phyloP scores from a whole-genome alignment of 2,888 invertebrate genomes.

The Seira ritae region DNA sequence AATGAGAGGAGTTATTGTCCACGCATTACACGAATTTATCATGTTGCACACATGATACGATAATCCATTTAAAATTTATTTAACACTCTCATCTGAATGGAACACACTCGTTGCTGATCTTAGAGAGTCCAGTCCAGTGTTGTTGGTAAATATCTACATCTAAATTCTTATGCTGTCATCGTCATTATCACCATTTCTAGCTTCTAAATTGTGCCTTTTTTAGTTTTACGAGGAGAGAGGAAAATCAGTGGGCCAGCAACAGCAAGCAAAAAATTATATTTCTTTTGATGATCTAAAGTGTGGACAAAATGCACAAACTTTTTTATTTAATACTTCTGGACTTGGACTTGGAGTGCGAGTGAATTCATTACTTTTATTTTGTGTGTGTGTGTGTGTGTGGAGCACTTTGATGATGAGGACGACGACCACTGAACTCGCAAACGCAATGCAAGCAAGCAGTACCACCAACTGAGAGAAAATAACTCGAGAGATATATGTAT shows the following conservation, averaged over 20 bases:
- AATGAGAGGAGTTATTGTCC: conserved; percentile 42
- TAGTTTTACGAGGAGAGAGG: not conserved
- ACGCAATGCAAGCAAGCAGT: too few relatives aligned
- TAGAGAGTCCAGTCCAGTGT: not conserved
- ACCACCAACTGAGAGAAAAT: conserved; percentile 57
- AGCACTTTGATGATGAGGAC: conserved; percentile 29
- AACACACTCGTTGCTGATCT: conserved; percentile 21
- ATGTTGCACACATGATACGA: conserved; percentile 37
- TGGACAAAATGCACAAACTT: conserved; percentile 4
- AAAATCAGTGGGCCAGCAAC: not conserved
- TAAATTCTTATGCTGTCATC: conserved; percentile 10
- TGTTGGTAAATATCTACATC: conserved; percentile 6
- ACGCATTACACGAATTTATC: conserved; percentile 48
- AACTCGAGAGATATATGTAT: not conserved
- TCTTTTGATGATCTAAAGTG: not conserved
- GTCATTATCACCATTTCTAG: conserved; percentile 4
- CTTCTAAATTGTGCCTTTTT: not conserved
- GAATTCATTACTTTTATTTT: not conserved
- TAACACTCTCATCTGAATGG: not conserved
- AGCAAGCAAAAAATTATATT: not conserved
- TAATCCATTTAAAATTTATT: conserved; percentile 46
- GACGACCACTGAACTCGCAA: conserved; percentile 24
- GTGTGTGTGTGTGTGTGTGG: not conserved
- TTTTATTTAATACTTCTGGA: conserved; percentile 1
- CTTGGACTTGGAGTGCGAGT: not conserved